Base-by-base conservation (phyloP, 2,797 vertebrate species). In the Allobates femoralis region DNA sequence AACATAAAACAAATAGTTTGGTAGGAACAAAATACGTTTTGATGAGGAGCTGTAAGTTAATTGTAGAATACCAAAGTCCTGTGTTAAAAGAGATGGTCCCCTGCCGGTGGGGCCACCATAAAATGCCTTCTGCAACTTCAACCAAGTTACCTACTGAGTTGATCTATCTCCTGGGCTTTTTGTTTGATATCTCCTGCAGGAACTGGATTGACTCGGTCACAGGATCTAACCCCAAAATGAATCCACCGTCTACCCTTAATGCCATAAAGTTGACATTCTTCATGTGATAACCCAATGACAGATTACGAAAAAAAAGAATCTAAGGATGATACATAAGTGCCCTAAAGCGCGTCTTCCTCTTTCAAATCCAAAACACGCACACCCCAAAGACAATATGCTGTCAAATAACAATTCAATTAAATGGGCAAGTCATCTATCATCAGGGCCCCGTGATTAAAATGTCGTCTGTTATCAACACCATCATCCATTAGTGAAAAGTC, bases 381-480 rank as follows among this genome's bases (percentile, higher is more conserved):
- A 71, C 69, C 26, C 60, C 4, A 34, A 91, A 91, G 88, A 90
- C 81, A 90, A 86, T 81, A 81, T 51, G 67, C n/a, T 90, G 85
- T 91, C 90, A 94, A 90, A 69, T 85, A 90, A 87, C 84, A 89
- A 92, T 91, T 93, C 88, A 90, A 90, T 93, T 93, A 90, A 91
- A 86, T 66, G 66, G 64, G 46, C 80, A 89, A 91, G 62, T 55
- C 85, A 92, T 92, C 80, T 90, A 91, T 93, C 90, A 92, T 89
- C 67, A 87, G 23, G 81, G 11, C 55, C 83, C 11, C 75, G 83
- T 91, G 90, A 94, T 94, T 93, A 93, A 94, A 94, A 92, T 87
- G 89, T 90, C 91, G 79, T 87, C 84, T 90, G 71, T 90, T 93
- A 92, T 93, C 90, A 92, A 75, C 14, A 56, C 62, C 58, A 81